phyloP scores from a whole-genome alignment of 2,113 vertebrate genomes.

The Synchiropus splendidus region DNA sequence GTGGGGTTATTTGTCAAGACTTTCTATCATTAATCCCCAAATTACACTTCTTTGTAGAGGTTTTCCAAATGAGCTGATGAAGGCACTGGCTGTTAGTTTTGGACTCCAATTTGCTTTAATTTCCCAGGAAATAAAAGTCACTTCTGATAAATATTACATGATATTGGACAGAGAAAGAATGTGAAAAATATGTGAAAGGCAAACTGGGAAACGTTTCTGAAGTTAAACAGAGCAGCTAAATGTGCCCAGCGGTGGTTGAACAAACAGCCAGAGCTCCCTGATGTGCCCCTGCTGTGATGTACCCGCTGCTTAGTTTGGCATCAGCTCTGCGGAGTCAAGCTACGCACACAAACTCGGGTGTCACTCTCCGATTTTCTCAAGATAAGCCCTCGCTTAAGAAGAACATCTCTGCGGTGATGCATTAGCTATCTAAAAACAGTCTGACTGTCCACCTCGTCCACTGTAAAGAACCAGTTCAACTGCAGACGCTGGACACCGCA shows the following conservation, averaged over 20 bases:
- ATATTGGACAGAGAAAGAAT: constrained; percentile 8
- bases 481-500: neutral
- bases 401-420: neutral
- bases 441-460: neutral
- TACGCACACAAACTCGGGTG: neutral
- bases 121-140: neutral
- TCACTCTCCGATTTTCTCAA: neutral
- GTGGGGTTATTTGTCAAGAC: too few species aligned
- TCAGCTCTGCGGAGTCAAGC: constrained; percentile 9
- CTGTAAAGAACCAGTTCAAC: neutral
- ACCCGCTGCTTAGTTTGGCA: constrained; percentile 25
- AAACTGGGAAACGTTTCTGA: constrained; percentile 4
- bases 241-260: constrained; percentile 22
- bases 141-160: constrained; percentile 1
- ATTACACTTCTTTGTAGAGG: too few species aligned
- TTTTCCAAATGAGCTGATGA: too few species aligned
- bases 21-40: too few species aligned
- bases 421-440: too few species aligned
- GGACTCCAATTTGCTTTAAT: too few species aligned
- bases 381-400: neutral
- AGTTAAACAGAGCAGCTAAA: constrained; percentile 24
- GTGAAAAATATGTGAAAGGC: constrained; percentile 13
- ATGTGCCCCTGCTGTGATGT: constrained; percentile 12
- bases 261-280: constrained; percentile 23
- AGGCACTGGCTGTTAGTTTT: too few species aligned